These are phyloP conservation scores for Drosophila tripunctata DNA, from an alignment of 2,888 invertebrate species.

Conservation along the genomic window DNA sequence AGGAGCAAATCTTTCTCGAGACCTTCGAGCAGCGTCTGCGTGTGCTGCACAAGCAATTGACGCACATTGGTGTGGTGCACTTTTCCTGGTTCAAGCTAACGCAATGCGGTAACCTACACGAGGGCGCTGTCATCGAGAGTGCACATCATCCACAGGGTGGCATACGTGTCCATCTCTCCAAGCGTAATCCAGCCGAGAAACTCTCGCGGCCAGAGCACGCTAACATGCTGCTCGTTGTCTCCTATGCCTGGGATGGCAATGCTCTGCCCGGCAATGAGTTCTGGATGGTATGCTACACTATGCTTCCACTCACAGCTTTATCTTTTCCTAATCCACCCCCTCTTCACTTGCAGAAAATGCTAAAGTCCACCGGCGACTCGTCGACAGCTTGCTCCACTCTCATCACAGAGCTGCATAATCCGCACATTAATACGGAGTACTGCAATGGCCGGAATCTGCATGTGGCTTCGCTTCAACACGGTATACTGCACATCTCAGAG, in stretches of 20 bases:
- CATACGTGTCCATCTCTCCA: slow-evolving; percentile 85
- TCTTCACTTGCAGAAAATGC: slow-evolving; percentile 71
- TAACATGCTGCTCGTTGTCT: slow-evolving; percentile 86
- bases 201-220: slow-evolving; percentile 81
- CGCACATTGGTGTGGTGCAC: slow-evolving; percentile 87
- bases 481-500: slow-evolving; percentile 80
- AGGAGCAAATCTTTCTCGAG: slow-evolving; percentile 87
- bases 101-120: slow-evolving; percentile 84
- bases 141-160: slow-evolving; percentile 83
- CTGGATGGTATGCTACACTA: slow-evolving; percentile 85
- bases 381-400: slow-evolving; percentile 87
- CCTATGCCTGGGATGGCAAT: slow-evolving; percentile 90
- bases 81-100: slow-evolving; percentile 87
- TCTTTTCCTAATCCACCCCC: neutral
- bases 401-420: slow-evolving; percentile 86
- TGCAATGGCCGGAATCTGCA: slow-evolving; percentile 85
- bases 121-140: slow-evolving; percentile 82
- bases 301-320: accelerated
- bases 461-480: slow-evolving; percentile 83
- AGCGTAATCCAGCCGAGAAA: slow-evolving; percentile 86
- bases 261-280: slow-evolving; percentile 90
- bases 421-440: slow-evolving; percentile 85
- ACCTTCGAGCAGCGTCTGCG: slow-evolving; percentile 87
- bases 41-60: slow-evolving; percentile 84
- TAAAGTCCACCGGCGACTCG: slow-evolving; percentile 85